Evolutionary conservation across 2,888 invertebrate species (phyloP), one percentile per base, ranked within the genome.

Genomic region (Drosophila nigritarsus): DNA sequence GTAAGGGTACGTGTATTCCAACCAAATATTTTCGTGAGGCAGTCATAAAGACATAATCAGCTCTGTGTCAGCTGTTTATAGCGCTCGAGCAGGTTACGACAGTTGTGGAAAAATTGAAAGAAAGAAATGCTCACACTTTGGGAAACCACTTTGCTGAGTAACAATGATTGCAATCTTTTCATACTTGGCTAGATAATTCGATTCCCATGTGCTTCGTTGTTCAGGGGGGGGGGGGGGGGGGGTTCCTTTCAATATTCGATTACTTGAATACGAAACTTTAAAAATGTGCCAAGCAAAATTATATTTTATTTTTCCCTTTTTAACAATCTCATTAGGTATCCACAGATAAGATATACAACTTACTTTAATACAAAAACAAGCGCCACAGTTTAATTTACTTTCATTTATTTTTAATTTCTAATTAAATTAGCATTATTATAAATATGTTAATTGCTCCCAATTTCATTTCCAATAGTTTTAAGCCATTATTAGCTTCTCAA

Each of bases 1-100:
- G 72, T 73, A 60, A 66, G 48, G 65, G 42, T 45, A 48, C 15
- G 15, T 29, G 29, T n/a, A 29, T 6, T n/a, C 27, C 32, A 4
- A 18, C 7, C 1, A 45, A 24, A 45, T 45, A 45, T 24, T 8
- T 24, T 4, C 45, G 45, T 45, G 24, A 45, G 24, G 15, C 45
- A 32, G 49, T 27, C 36, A 27, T 7, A 38, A 27, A 27, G 18
- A 32, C 30, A 27, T 34, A n/a, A 24, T 58, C 32, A 24, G 5
- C 20, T 8, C 20, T 4, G 4, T 13, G 34, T 15, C 51, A 60
- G 36, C 29, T 60, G 36, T 29, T 20, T 15, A 20, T 20, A 2
- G 9, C n/a, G 29, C 29, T 29, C 20, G 34, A 13, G 24, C 18
- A 27, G 32, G 18, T 58, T 24, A 15, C 36, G 15, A 48, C 53